Evolutionary conservation across 2,113 vertebrate species (phyloP).

Genomic region (Ictalurus punctatus): DNA sequence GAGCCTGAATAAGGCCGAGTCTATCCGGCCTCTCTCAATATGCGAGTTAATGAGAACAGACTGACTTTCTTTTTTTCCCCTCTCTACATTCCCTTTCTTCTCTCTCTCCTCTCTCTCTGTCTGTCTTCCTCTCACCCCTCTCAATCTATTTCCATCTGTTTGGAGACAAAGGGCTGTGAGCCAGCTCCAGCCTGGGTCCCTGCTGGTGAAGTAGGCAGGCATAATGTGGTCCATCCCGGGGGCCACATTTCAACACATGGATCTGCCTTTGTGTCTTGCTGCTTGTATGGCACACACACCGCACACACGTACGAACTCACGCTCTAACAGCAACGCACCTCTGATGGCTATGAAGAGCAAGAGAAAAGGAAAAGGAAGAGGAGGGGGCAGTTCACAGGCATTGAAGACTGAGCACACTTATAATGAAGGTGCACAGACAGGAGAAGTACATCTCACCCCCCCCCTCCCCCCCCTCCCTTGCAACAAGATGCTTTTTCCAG

Average conservation of each 20-base stretch:
- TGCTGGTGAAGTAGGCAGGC: constrained; percentile 57
- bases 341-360: constrained; percentile 43
- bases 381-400: constrained; percentile 29
- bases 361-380: constrained; percentile 25
- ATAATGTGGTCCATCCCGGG: constrained; percentile 55
- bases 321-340: constrained; percentile 43
- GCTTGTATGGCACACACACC: constrained; percentile 46
- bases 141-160: constrained; percentile 81
- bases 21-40: constrained; percentile 72
- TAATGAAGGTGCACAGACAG: constrained; percentile 43
- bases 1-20: constrained; percentile 52
- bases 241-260: constrained; percentile 59
- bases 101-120: constrained; percentile 53
- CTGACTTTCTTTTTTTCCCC: constrained; percentile 68
- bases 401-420: constrained; percentile 42
- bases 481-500: constrained; percentile 43
- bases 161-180: constrained; percentile 79
- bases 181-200: constrained; percentile 74
- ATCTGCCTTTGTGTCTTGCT: constrained; percentile 55
- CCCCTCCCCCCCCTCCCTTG: background rate
- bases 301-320: constrained; percentile 16
- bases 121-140: constrained; percentile 62
- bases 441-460: constrained; percentile 11
- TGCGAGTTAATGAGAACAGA: constrained; percentile 81
- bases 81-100: constrained; percentile 44